A percentile compares a stretch with the other conserved stretches of the same genome.
These are phyloP conservation scores for Centruroides vittatus DNA, from an alignment of 1,140 invertebrate species.

Conservation along the genomic window DNA sequence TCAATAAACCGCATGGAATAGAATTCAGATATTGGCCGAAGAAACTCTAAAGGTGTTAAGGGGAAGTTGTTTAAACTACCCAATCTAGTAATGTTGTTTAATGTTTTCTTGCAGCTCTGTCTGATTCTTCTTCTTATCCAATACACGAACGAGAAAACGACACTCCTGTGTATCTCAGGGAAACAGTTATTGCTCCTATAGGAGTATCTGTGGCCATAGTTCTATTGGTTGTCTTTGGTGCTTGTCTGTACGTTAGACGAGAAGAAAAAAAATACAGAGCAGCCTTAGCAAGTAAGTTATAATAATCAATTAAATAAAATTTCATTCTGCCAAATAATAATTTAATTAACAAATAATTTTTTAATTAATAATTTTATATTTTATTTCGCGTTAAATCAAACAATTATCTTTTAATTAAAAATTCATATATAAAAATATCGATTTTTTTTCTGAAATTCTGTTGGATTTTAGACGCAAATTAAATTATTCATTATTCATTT, in stretches of 20 bases:
- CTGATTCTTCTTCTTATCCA: slow-evolving; percentile 12
- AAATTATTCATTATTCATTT: too few relatives aligned
- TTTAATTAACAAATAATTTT: not conserved
- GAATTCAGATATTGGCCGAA: too few relatives aligned
- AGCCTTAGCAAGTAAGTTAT: slow-evolving; percentile 12
- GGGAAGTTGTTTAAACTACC: too few relatives aligned
- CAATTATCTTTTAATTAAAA: not conserved
- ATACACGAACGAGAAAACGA: slow-evolving; percentile 10
- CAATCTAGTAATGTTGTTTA: too few relatives aligned
- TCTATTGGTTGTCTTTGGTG: slow-evolving; percentile 18
- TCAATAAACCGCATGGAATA: too few relatives aligned
- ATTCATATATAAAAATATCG: not conserved
- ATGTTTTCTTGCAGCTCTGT: slow-evolving; percentile 4
- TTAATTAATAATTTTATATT: too few relatives aligned
- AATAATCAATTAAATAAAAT: not conserved
- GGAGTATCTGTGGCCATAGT: slow-evolving; percentile 16
- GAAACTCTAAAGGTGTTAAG: too few relatives aligned
- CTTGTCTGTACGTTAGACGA: slow-evolving; percentile 19
- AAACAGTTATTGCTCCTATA: slow-evolving; percentile 16
- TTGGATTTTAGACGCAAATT: too few relatives aligned
- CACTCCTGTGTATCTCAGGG: slow-evolving; percentile 16
- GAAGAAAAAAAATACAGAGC: slow-evolving; percentile 17
- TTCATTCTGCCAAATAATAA: not conserved
- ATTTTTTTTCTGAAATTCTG: too few relatives aligned
- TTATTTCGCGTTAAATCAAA: not conserved